phyloP scores from a whole-genome alignment of 2,797 vertebrate genomes.

The Malurus leucopterus region DNA sequence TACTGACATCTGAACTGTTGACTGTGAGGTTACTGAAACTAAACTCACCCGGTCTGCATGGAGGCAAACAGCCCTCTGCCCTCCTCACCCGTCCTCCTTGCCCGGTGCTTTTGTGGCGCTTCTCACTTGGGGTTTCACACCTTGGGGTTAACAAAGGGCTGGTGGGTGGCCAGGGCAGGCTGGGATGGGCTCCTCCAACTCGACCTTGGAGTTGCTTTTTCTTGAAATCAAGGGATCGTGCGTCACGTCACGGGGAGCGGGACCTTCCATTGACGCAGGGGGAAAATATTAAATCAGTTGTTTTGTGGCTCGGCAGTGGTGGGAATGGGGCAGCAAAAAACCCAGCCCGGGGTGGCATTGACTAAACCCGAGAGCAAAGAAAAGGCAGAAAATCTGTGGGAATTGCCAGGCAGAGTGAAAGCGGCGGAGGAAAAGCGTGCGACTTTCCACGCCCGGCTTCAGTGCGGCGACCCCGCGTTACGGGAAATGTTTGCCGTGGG shows the following conservation, averaged over 20 bases:
- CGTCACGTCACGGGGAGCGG: neutral
- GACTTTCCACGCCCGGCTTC: neutral
- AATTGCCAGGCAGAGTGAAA: slow-evolving; percentile 40
- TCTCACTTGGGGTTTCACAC: neutral
- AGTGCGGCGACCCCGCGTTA: neutral
- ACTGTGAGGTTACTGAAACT: slow-evolving; percentile 44
- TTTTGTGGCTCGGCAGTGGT: neutral
- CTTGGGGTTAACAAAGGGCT: neutral
- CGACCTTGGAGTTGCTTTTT: neutral
- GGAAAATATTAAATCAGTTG: slow-evolving; percentile 21
- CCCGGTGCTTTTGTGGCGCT: neutral
- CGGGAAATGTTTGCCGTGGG: neutral
- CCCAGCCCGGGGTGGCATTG: neutral
- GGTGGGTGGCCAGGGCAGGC: neutral
- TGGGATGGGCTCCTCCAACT: neutral
- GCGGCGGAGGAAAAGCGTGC: neutral
- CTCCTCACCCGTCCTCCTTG: neutral
- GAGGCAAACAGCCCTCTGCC: neutral
- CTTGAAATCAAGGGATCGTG: neutral
- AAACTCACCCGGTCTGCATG: neutral
- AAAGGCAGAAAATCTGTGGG: slow-evolving; percentile 40
- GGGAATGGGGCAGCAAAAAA: slow-evolving; percentile 7
- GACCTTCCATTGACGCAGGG: slow-evolving; percentile 34
- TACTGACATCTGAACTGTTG: slow-evolving; percentile 45
- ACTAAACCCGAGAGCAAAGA: slow-evolving; percentile 48